A percentile compares a stretch with the other conserved stretches of the same genome.
Conservation (phyloP, 2,797 vertebrate species). For the Esox lucius region DNA sequence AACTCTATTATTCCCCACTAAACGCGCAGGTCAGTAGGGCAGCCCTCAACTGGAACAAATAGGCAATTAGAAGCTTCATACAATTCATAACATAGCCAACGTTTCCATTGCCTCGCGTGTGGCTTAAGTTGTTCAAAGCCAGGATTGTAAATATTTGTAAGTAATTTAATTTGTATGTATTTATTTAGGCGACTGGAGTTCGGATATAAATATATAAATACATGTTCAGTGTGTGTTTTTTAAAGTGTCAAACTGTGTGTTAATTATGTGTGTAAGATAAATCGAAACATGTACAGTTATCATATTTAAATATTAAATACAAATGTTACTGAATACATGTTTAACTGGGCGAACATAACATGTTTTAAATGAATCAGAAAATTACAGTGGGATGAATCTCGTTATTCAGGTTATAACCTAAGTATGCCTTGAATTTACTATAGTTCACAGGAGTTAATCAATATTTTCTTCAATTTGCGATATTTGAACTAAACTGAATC, state of each 20-base stretch:
- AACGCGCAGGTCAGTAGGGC: conserved; percentile 9
- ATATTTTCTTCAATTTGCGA: neutral
- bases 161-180: conserved; percentile 19
- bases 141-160: neutral
- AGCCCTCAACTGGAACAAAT: neutral
- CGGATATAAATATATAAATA: conserved; percentile 3
- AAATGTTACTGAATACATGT: conserved; percentile 16
- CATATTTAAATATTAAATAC: conserved; percentile 4
- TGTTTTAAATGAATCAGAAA: neutral
- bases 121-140: neutral
- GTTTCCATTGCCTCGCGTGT: neutral
- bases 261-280: conserved; percentile 39
- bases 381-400: neutral
- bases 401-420: neutral
- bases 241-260: conserved; percentile 19
- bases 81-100: neutral
- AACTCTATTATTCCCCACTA: conserved; percentile 3
- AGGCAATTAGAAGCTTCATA: neutral
- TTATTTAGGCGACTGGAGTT: conserved; percentile 4
- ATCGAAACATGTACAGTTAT: conserved; percentile 24
- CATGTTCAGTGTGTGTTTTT: conserved; percentile 23
- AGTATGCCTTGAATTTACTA: neutral
- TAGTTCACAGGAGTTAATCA: neutral
- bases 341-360: neutral
- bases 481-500: neutral